Evolutionary conservation across 92 coral and sea anemone genomes (phyloP).

Genomic region (Epizoanthus stellaris): DNA sequence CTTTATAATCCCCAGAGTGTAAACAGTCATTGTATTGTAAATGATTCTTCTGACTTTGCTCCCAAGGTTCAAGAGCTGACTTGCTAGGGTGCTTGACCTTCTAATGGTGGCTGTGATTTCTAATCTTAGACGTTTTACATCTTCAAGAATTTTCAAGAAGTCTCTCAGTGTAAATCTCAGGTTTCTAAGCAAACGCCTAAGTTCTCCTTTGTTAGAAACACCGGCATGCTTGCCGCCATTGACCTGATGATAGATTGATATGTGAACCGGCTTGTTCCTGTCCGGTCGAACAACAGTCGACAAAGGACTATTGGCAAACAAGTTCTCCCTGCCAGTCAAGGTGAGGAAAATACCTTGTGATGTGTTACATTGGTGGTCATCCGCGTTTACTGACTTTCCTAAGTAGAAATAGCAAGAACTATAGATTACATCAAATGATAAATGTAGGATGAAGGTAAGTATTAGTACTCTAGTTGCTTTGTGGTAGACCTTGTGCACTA

Average conservation of each 20-base stretch:
- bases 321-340: background rate
- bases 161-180: background rate
- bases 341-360: background rate
- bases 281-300: background rate
- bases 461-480: too few relatives aligned
- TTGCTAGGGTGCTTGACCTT: background rate
- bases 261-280: conserved; percentile 14
- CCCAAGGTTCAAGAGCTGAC: background rate
- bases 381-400: background rate
- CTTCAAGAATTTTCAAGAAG: background rate
- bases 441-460: too few relatives aligned
- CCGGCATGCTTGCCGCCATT: conserved; percentile 56
- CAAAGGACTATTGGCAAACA: background rate
- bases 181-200: conserved; percentile 3
- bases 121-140: background rate
- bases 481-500: too few relatives aligned
- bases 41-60: background rate
- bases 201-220: conserved; percentile 16
- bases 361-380: background rate
- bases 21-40: background rate
- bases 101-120: background rate
- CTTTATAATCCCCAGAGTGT: background rate
- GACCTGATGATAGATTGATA: conserved; percentile 46
- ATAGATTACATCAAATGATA: too few relatives aligned
- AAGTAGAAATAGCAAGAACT: background rate